Conservation (phyloP, 2,888 invertebrate species). For the Tryphoninae sp. region DNA sequence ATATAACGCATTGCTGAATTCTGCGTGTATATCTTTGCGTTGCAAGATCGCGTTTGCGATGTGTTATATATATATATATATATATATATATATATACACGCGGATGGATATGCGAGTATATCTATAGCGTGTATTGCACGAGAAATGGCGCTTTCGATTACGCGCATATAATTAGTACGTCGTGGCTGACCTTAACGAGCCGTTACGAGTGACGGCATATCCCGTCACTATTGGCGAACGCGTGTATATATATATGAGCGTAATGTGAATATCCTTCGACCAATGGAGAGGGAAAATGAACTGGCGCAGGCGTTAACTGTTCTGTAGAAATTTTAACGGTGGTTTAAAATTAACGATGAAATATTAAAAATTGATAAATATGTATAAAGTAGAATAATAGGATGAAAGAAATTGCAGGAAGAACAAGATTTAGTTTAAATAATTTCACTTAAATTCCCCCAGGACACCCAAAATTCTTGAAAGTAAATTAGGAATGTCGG, state of each 20-base stretch:
- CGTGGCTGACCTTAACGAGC: constrained; percentile 68
- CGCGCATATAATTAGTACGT: constrained; percentile 61
- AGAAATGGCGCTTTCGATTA: constrained; percentile 60
- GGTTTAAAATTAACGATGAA: too few species aligned
- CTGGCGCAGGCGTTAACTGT: constrained; percentile 9
- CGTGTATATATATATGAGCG: neutral
- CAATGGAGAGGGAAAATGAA: constrained; percentile 46
- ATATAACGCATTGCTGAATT: constrained; percentile 5
- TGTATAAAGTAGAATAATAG: too few species aligned
- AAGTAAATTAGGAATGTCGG: too few species aligned
- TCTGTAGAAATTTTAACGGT: neutral
- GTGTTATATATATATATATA: constrained; percentile 17
- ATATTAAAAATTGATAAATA: too few species aligned
- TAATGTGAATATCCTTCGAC: constrained; percentile 50
- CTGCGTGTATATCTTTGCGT: constrained; percentile 7
- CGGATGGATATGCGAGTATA: too few species aligned
- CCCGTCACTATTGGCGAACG: constrained; percentile 62
- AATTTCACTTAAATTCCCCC: too few species aligned
- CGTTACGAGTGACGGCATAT: constrained; percentile 57
- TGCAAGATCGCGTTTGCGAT: constrained; percentile 19
- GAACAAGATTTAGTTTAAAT: too few species aligned
- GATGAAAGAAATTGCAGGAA: too few species aligned
- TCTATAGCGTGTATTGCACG: constrained; percentile 17
- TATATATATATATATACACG: neutral
- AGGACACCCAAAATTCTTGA: too few species aligned